Conservation (phyloP, 2,888 invertebrate species). For the Harpagoxenus sublaevis region DNA sequence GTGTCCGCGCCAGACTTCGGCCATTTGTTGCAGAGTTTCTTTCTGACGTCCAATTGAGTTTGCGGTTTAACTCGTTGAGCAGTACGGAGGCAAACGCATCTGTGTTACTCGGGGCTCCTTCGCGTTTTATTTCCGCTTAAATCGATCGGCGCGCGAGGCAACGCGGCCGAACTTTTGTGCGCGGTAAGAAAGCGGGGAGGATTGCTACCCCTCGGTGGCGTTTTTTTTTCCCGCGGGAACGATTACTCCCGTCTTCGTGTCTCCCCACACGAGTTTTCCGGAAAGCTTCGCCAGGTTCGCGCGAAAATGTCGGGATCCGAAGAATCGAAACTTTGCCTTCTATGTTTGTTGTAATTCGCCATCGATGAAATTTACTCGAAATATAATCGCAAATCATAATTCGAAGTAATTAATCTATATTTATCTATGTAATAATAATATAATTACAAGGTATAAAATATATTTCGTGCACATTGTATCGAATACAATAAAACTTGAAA, state of each 20-base stretch:
- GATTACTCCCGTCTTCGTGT: slow-evolving; percentile 56
- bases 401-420: neutral
- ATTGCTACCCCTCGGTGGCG: slow-evolving; percentile 34
- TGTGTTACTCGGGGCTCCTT: slow-evolving; percentile 65
- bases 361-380: neutral
- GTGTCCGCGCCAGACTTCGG: slow-evolving; percentile 76
- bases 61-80: slow-evolving; percentile 76
- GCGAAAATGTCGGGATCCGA: slow-evolving; percentile 10
- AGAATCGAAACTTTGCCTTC: neutral
- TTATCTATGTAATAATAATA: neutral
- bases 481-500: neutral
- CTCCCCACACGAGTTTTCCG: slow-evolving; percentile 17
- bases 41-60: slow-evolving; percentile 78
- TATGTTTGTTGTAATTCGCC: neutral
- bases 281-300: neutral
- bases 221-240: slow-evolving; percentile 57
- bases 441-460: neutral
- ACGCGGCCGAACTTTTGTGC: slow-evolving; percentile 60
- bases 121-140: slow-evolving; percentile 69
- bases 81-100: slow-evolving; percentile 67
- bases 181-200: slow-evolving; percentile 53
- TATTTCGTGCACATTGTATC: too few relatives aligned
- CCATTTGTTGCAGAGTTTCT: slow-evolving; percentile 80
- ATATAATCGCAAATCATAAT: neutral
- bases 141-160: slow-evolving; percentile 61